A percentile compares a stretch with the other conserved stretches of the same genome.
phyloP scores from a whole-genome alignment of 1,140 invertebrate genomes.

The Notospermus geniculatus region DNA sequence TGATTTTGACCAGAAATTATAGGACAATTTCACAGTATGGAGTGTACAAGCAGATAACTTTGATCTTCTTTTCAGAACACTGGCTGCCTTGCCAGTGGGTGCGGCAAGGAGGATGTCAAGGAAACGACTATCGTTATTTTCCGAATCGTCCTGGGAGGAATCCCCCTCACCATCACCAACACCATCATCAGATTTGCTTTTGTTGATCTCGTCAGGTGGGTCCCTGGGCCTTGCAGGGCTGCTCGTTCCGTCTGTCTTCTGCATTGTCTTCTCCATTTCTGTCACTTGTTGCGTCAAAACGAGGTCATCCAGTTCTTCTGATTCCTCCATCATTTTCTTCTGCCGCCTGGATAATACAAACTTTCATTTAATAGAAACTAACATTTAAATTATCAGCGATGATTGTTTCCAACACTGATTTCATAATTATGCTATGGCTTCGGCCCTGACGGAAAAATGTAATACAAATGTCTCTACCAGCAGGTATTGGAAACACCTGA shows the following conservation, averaged over 20 bases:
- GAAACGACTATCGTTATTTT: background rate
- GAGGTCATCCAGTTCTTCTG: too few relatives aligned
- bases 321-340: background rate
- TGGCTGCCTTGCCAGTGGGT: slow-evolving; percentile 50
- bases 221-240: background rate
- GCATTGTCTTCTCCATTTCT: background rate
- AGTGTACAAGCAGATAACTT: slow-evolving; percentile 36
- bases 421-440: background rate
- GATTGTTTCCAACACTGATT: background rate
- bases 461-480: too few relatives aligned
- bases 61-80: slow-evolving; percentile 40
- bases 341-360: background rate
- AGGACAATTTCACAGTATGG: slow-evolving; percentile 45
- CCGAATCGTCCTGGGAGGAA: background rate
- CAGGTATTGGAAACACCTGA: too few relatives aligned
- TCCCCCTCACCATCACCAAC: background rate
- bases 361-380: background rate
- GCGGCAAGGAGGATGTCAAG: slow-evolving; percentile 35
- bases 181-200: background rate
- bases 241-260: background rate
- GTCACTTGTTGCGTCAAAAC: background rate
- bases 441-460: background rate
- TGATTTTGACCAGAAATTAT: slow-evolving; percentile 15
- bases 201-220: background rate
- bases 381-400: too few relatives aligned